Conservation (phyloP, 2,797 vertebrate species). For the Notolepis coatsorum region DNA sequence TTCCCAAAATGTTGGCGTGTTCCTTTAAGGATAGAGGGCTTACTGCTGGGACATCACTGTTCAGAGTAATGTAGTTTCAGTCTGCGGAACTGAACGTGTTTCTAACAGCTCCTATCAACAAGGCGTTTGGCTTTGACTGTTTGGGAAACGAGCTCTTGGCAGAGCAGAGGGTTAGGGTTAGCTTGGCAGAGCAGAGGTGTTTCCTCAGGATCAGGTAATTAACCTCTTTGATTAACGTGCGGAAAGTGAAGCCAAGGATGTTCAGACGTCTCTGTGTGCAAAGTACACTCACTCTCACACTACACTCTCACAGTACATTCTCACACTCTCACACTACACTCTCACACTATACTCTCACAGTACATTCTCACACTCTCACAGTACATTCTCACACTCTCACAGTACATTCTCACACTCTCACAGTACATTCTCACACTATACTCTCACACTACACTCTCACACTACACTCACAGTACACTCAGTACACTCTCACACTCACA, state of each 20-base stretch:
- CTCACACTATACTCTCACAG: too few relatives aligned
- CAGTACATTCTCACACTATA: too few relatives aligned
- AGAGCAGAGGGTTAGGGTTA: too few relatives aligned
- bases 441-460: too few relatives aligned
- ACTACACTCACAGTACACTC: too few relatives aligned
- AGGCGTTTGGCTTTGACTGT: background rate
- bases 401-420: too few relatives aligned
- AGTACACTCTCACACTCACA: too few relatives aligned
- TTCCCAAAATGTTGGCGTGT: too few relatives aligned
- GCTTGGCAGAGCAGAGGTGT: conserved; percentile 53
- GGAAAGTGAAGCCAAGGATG: conserved; percentile 25
- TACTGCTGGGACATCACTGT: background rate
- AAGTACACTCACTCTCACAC: background rate
- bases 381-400: too few relatives aligned
- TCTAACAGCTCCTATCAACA: background rate
- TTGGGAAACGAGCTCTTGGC: conserved; percentile 60
- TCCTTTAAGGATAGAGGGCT: background rate
- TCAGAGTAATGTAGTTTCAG: too few relatives aligned
- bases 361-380: too few relatives aligned
- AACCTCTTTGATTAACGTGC: conserved; percentile 57
- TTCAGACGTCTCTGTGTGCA: background rate
- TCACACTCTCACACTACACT: too few relatives aligned
- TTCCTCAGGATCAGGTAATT: conserved; percentile 58
- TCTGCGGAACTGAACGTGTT: background rate
- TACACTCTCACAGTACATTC: background rate